Conservation (phyloP, 1,140 invertebrate genomes). For the Colletes latitarsis region DNA sequence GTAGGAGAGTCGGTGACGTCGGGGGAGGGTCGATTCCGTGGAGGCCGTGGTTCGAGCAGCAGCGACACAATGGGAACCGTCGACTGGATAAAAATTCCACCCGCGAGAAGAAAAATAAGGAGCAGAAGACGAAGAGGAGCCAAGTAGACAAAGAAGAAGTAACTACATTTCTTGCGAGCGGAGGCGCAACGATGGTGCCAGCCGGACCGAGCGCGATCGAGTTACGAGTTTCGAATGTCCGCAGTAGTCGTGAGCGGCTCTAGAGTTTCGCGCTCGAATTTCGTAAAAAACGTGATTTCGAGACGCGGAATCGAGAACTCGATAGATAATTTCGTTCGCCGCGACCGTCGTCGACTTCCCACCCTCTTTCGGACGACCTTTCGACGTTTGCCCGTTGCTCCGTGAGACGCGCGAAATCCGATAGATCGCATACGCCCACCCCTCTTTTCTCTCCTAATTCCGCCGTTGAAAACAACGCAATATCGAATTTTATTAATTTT, state of each 20-base stretch:
- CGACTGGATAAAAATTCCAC: slow-evolving; percentile 7
- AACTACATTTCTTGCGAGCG: slow-evolving; percentile 33
- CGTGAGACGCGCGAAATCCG: neutral
- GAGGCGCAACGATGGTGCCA: slow-evolving; percentile 41
- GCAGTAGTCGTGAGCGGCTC: slow-evolving; percentile 57
- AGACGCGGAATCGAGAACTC: slow-evolving; percentile 22
- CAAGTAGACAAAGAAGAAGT: slow-evolving; percentile 17
- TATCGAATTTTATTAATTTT: too few species aligned
- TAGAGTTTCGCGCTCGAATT: slow-evolving; percentile 60
- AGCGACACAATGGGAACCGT: neutral
- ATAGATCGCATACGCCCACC: neutral
- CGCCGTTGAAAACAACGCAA: too few species aligned
- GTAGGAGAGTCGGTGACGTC: too few species aligned
- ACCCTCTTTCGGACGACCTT: neutral
- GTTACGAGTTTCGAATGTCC: slow-evolving; percentile 67
- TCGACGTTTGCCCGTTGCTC: too few species aligned
- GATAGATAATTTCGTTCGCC: slow-evolving; percentile 18
- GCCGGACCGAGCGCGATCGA: slow-evolving; percentile 51
- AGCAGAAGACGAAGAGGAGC: neutral
- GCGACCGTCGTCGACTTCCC: too few species aligned
- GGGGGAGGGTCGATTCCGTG: too few species aligned
- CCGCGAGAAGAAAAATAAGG: neutral
- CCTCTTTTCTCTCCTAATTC: too few species aligned
- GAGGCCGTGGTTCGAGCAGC: neutral
- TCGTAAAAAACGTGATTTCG: slow-evolving; percentile 57